Conservation (phyloP, 2,113 vertebrate genomes). For the Phalacrocorax carbo region DNA sequence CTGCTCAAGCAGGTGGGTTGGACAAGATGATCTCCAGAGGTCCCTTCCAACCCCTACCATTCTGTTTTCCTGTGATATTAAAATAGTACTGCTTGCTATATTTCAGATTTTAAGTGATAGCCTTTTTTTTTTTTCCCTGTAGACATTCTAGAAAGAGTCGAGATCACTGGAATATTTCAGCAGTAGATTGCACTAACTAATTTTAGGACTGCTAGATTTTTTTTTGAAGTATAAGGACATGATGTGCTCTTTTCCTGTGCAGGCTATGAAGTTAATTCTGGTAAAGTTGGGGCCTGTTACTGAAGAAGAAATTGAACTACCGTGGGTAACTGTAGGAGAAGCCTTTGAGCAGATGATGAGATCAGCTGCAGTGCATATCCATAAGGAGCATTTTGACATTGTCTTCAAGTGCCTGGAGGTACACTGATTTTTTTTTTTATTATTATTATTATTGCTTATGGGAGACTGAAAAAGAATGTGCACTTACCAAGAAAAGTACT, state of each 20-base stretch:
- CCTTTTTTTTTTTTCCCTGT: neutral
- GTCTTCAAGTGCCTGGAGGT: slow-evolving; percentile 90
- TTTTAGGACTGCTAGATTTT: neutral
- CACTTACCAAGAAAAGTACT: neutral
- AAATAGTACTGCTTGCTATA: neutral
- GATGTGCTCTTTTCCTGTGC: neutral
- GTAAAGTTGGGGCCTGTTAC: slow-evolving; percentile 86
- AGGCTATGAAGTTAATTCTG: slow-evolving; percentile 85
- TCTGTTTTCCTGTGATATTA: neutral
- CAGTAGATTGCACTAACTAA: neutral
- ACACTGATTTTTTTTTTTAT: neutral
- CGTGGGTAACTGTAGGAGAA: slow-evolving; percentile 83
- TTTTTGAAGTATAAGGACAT: neutral
- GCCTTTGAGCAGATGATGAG: slow-evolving; percentile 83
- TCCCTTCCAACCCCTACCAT: no score
- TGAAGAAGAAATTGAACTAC: slow-evolving; percentile 71
- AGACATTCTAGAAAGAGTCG: neutral
- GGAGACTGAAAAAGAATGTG: neutral
- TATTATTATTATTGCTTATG: neutral
- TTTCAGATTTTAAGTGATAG: neutral
- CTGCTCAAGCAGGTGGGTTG: no score
- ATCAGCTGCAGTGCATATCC: slow-evolving; percentile 76
- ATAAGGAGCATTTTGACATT: slow-evolving; percentile 83
- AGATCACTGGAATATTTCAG: neutral
- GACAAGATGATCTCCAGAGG: no score